Conservation (phyloP, 2,797 vertebrate species). For the Pipistrellus pygmaeus region DNA sequence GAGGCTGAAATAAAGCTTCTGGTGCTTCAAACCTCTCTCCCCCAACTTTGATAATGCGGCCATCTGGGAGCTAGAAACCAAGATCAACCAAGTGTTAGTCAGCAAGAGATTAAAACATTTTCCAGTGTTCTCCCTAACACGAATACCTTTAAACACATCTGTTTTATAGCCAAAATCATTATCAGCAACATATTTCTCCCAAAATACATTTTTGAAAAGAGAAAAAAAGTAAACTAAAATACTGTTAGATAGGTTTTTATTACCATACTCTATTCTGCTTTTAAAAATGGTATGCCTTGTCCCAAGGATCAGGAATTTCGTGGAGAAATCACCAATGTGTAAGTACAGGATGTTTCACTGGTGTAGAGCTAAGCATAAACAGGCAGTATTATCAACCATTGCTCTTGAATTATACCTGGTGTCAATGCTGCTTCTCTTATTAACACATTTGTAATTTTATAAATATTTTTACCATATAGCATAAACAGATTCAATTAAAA, state of each 20-base stretch:
- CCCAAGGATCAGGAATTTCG: not conserved
- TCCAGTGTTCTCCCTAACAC: not conserved
- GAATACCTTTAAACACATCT: not conserved
- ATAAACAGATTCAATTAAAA: not conserved
- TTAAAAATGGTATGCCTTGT: not conserved
- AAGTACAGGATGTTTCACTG: not conserved
- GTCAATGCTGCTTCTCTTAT: not conserved
- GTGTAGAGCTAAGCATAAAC: not conserved
- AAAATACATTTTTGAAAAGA: not conserved
- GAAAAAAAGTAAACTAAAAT: not conserved
- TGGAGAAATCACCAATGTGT: not conserved
- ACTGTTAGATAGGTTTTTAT: not conserved
- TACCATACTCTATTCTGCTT: not conserved
- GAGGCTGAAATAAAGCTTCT: conserved; percentile 98
- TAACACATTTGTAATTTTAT: not conserved
- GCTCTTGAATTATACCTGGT: not conserved
- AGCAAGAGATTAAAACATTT: not conserved
- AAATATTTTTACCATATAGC: not conserved
- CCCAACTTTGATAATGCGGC: conserved; percentile 98
- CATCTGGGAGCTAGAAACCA: conserved; percentile 95
- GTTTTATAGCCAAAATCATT: conserved; percentile 38
- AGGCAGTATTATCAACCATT: not conserved
- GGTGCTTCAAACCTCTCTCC: conserved; percentile 98
- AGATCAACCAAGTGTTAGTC: conserved; percentile 62
- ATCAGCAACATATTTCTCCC: not conserved